Conservation (phyloP, 2,888 invertebrate genomes). For the Eupithecia exiguata region DNA sequence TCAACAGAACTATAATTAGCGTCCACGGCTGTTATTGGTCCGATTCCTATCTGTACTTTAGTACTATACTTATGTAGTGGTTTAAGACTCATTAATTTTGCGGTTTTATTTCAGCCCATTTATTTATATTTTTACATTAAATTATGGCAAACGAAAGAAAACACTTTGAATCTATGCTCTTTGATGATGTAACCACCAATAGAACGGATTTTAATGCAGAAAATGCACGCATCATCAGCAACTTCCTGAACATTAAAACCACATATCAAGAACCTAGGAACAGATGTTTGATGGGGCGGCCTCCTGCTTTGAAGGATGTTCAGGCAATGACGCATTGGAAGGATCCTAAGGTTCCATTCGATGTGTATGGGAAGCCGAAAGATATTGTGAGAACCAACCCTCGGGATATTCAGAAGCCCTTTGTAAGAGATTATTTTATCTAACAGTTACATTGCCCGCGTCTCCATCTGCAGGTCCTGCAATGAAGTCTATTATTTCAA, state of each 20-base stretch:
- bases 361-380: conserved; percentile 52
- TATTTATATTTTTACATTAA: not conserved
- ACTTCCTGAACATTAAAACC: conserved; percentile 47
- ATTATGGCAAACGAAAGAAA: not conserved
- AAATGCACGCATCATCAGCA: conserved; percentile 41
- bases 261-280: conserved; percentile 44
- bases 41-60: too few species aligned
- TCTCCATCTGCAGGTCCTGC: not conserved
- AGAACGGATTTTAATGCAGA: conserved; percentile 51
- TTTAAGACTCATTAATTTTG: too few species aligned
- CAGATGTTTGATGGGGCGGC: conserved; percentile 37
- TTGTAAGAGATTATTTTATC: conserved; percentile 51
- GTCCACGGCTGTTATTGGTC: too few species aligned
- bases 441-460: not conserved
- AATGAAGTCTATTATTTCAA: too few species aligned
- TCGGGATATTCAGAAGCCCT: conserved; percentile 48
- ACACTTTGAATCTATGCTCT: conserved; percentile 53
- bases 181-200: conserved; percentile 56
- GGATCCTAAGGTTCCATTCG: conserved; percentile 51
- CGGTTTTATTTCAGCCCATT: not conserved
- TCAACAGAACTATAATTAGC: too few species aligned
- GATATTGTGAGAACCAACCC: conserved; percentile 56
- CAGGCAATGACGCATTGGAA: conserved; percentile 58
- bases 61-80: too few species aligned
- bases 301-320: conserved; percentile 52